phyloP scores from a whole-genome alignment of 37 sponge, comb jelly and placozoan genomes.

The Petrosia ficiformis region DNA sequence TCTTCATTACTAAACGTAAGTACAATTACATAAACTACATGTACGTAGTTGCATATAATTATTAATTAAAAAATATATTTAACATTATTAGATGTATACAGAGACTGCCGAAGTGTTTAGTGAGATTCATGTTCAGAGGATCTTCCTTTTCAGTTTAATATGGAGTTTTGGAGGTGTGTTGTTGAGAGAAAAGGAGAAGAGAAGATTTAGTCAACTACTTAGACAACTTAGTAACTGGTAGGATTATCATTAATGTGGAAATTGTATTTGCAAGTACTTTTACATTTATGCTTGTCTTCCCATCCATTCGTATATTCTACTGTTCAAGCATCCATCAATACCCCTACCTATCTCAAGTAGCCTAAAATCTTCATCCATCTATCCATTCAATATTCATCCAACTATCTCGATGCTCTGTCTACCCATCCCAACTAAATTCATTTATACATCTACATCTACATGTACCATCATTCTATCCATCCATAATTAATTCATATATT shows the following conservation, averaged over 20 bases:
- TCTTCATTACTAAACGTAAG: constrained; percentile 76
- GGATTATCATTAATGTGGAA: not conserved
- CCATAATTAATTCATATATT: no score
- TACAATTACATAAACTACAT: not conserved
- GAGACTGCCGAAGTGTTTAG: constrained; percentile 85
- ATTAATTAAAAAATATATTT: not conserved
- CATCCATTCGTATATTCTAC: no score
- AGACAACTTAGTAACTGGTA: constrained; percentile 76
- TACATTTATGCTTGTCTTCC: not conserved
- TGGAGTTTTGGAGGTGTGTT: constrained; percentile 89
- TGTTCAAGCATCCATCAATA: no score
- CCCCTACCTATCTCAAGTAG: no score
- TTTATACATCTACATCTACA: no score
- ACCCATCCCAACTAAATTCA: no score
- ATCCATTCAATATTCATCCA: no score
- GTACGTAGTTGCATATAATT: not conserved
- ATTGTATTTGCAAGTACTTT: not conserved
- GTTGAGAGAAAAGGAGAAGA: constrained; percentile 44
- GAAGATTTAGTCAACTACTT: constrained; percentile 63
- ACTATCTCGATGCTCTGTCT: no score
- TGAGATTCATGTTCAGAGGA: constrained; percentile 77
- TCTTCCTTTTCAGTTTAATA: constrained; percentile 79
- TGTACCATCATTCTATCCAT: no score
- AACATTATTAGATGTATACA: constrained; percentile 44
- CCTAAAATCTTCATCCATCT: no score